Evolutionary conservation across 2,797 vertebrate species (phyloP), one percentile per base, ranked within the genome.

Genomic region (Phrynocephalus forsythii): DNA sequence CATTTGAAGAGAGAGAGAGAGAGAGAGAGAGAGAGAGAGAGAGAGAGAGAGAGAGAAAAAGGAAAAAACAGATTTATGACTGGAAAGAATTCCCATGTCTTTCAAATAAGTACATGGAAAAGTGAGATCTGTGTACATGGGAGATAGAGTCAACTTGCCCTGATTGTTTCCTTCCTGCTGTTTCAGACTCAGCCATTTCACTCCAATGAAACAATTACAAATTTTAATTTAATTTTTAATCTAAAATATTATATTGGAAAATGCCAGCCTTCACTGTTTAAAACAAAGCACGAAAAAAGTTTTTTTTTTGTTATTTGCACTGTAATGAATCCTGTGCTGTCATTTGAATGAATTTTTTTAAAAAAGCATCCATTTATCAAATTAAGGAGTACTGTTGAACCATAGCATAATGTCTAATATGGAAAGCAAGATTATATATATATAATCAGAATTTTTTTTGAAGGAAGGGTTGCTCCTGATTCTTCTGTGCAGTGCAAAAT

Each of bases 81-180:
- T 85, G 82, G 89, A 89, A 89, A 90, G 85, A 48, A 26, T 91
- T 90, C 89, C 87, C 89, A 89, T 82, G 84, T 75, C 91, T 92
- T 94, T 90, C 84, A 80, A 93, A 89, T 95, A 93, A 92, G 93
- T 92, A 89, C 92, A 84, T 93, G 94, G 92, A 94, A 88, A 92
- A 94, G 92, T 83, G 91, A 93, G 93, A 88, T 92, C 92, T 87
- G 92, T 89, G 88, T 94, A 88, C 85, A 18, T 91, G 91, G 91
- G 90, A 93, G 89, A 84, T 89, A 68, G 83, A 95, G 94, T 93
- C 56, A 90, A 85, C 78, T 91, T 91, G 86, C 91, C 80, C 11
- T 15, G 86, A 89, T 92, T 92, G 83, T 92, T 90, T 91, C 89
- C 88, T 33, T 71, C 87, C 22, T 71, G 8, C 28, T 89, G 82